Evolutionary conservation across 2,113 vertebrate genomes (phyloP).

Genomic region (Hassar affinis): DNA sequence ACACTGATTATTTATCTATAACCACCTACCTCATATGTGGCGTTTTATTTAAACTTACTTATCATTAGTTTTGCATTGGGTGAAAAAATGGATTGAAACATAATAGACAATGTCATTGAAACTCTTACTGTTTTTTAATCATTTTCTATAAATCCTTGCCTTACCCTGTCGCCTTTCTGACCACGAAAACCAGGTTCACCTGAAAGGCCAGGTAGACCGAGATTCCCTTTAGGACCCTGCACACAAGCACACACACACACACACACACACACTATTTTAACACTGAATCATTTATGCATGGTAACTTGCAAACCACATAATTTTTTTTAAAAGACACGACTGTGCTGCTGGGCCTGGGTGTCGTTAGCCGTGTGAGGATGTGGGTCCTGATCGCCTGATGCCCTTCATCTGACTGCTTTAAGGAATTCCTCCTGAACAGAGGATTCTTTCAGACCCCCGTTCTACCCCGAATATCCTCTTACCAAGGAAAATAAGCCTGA

Average conservation of each 20-base stretch:
- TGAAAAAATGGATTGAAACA: not conserved
- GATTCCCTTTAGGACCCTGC: slow-evolving; percentile 84
- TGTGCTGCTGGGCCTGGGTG: slow-evolving; percentile 14
- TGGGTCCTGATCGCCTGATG: slow-evolving; percentile 48
- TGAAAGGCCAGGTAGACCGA: slow-evolving; percentile 87
- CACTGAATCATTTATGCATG: slow-evolving; percentile 56
- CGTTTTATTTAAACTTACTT: not conserved
- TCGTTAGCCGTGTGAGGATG: slow-evolving; percentile 51
- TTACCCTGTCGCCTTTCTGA: slow-evolving; percentile 89
- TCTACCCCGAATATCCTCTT: slow-evolving; percentile 59
- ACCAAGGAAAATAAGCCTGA: slow-evolving; percentile 70
- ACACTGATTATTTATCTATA: too few species aligned
- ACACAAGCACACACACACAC: slow-evolving; percentile 44
- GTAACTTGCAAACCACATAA: slow-evolving; percentile 53
- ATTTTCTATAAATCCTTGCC: slow-evolving; percentile 39
- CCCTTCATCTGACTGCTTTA: slow-evolving; percentile 40
- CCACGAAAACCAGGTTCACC: slow-evolving; percentile 86
- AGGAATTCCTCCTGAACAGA: slow-evolving; percentile 79
- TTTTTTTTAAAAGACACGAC: slow-evolving; percentile 36
- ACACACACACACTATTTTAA: slow-evolving; percentile 37
- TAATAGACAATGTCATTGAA: not conserved
- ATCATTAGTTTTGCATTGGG: not conserved
- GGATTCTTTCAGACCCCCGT: slow-evolving; percentile 77
- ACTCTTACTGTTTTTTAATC: not conserved
- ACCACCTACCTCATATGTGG: not conserved